These are phyloP conservation scores for Halictus quadricinctus DNA, from an alignment of 2,888 invertebrate species.

Conservation along the genomic window DNA sequence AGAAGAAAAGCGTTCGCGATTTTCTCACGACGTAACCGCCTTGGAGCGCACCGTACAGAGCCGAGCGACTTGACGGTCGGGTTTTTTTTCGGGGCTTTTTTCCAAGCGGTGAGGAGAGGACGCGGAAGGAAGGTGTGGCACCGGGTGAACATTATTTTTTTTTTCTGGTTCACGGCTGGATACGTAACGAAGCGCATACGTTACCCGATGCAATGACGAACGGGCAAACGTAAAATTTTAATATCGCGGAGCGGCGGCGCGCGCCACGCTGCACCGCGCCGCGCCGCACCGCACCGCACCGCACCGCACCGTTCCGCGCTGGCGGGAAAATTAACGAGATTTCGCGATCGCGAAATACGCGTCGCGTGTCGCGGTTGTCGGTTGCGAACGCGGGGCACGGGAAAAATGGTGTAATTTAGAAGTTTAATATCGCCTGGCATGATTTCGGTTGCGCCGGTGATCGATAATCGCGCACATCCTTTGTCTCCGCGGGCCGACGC, in stretches of 20 bases:
- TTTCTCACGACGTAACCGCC: neutral
- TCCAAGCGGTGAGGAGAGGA: neutral
- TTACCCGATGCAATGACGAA: slow-evolving; percentile 20
- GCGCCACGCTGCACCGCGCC: neutral
- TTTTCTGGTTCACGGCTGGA: slow-evolving; percentile 7
- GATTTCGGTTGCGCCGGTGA: slow-evolving; percentile 43
- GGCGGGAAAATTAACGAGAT: slow-evolving; percentile 51
- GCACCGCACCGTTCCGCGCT: slow-evolving; percentile 4
- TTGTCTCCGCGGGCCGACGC: slow-evolving; percentile 29
- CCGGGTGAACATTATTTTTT: slow-evolving; percentile 12
- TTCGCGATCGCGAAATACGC: slow-evolving; percentile 61
- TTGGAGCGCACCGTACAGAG: neutral
- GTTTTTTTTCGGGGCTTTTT: neutral
- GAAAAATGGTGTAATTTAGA: slow-evolving; percentile 33
- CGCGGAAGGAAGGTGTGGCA: neutral
- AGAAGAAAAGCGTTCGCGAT: slow-evolving; percentile 3
- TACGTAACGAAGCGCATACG: slow-evolving; percentile 5
- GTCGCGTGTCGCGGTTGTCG: slow-evolving; percentile 26
- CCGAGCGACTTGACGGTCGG: neutral
- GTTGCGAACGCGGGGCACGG: neutral
- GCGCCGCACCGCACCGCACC: neutral
- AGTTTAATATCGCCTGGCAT: slow-evolving; percentile 48
- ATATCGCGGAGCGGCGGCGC: slow-evolving; percentile 17
- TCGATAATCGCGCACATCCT: slow-evolving; percentile 52
- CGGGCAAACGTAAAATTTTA: slow-evolving; percentile 28